A percentile compares a stretch with the other conserved stretches of the same genome.
phyloP scores from a whole-genome alignment of 2,797 vertebrate species.

The Poecilia velifera region DNA sequence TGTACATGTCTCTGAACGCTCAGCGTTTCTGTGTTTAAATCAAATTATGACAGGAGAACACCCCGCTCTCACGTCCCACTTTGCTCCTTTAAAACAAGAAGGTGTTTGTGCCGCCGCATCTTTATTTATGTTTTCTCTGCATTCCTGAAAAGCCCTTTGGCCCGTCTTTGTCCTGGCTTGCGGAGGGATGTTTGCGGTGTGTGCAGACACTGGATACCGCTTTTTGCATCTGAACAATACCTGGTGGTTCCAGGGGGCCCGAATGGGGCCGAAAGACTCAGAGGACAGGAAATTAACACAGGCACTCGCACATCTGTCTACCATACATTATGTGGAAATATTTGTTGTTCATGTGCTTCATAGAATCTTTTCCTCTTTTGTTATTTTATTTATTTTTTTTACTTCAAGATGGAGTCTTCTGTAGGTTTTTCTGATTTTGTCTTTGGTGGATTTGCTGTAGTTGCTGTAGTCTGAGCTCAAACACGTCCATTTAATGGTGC shows the following conservation, averaged over 20 bases:
- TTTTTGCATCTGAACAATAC: conserved; percentile 65
- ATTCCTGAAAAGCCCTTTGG: conserved; percentile 35
- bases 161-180: conserved; percentile 65
- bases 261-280: conserved; percentile 40
- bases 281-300: conserved; percentile 64
- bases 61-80: conserved; percentile 32
- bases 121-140: conserved; percentile 50
- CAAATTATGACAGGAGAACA: conserved; percentile 36
- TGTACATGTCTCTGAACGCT: conserved; percentile 17
- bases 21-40: conserved; percentile 30
- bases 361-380: conserved; percentile 11
- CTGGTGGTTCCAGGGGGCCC: conserved; percentile 58
- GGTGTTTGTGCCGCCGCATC: conserved; percentile 35
- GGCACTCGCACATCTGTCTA: conserved; percentile 63
- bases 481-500: background rate
- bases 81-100: conserved; percentile 43
- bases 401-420: background rate
- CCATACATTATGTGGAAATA: conserved; percentile 47
- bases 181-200: conserved; percentile 31
- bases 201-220: conserved; percentile 40
- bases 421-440: background rate
- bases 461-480: background rate
- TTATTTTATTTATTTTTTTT: background rate
- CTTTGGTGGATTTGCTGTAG: background rate
- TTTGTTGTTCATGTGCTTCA: conserved; percentile 33